phyloP scores from a whole-genome alignment of 2,797 vertebrate species.

The Myotis pilosus region DNA sequence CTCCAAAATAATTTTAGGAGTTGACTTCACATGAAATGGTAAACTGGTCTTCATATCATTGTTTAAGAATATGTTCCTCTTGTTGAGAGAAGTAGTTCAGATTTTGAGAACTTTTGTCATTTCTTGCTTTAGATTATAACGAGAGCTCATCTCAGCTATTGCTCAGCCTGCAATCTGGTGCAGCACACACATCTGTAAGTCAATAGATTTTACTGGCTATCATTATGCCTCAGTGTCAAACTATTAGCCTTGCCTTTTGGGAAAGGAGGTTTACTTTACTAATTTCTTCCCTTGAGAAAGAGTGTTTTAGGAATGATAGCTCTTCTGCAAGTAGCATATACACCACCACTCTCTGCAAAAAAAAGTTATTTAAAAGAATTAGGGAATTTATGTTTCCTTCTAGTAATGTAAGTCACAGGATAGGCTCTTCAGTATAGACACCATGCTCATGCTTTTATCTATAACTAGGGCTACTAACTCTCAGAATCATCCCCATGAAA shows the following conservation, averaged over 20 bases:
- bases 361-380: background rate
- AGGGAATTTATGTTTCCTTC: background rate
- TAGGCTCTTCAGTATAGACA: background rate
- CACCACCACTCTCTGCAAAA: background rate
- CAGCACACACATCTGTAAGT: background rate
- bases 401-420: background rate
- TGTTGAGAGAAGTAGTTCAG: background rate
- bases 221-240: background rate
- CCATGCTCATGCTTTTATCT: background rate
- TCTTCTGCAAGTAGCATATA: background rate
- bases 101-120: background rate
- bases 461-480: background rate
- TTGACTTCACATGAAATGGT: background rate
- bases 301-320: background rate
- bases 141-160: background rate
- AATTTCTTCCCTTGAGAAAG: background rate
- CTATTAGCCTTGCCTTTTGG: background rate
- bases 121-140: background rate
- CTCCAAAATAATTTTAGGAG: background rate
- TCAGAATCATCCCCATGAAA: background rate
- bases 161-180: background rate
- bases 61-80: background rate
- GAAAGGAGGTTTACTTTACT: background rate
- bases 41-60: background rate
- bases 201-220: background rate